Conservation (phyloP, 1,140 invertebrate genomes). For the Formica selysi region DNA sequence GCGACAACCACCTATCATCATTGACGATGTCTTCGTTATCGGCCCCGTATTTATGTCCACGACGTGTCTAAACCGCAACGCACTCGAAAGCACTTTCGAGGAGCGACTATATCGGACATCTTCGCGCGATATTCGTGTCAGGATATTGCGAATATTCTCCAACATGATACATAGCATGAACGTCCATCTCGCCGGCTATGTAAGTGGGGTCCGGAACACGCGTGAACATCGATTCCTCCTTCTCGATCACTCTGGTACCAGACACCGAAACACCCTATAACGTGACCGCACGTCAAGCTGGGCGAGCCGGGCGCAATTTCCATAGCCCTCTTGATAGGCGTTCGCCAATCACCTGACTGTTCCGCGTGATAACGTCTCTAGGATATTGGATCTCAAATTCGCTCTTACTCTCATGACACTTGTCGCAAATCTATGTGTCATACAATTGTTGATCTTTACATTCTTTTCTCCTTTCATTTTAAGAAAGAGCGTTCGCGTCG, state of each 20-base stretch:
- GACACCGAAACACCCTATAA: slow-evolving; percentile 79
- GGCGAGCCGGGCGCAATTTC: slow-evolving; percentile 41
- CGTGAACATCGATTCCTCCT: slow-evolving; percentile 76
- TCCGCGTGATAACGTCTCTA: slow-evolving; percentile 38
- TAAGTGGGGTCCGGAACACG: slow-evolving; percentile 51
- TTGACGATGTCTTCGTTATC: slow-evolving; percentile 27
- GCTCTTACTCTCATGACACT: neutral
- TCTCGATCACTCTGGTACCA: slow-evolving; percentile 73
- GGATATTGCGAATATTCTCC: slow-evolving; percentile 41
- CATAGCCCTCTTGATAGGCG: slow-evolving; percentile 61
- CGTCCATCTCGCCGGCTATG: slow-evolving; percentile 46
- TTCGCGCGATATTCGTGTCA: slow-evolving; percentile 36
- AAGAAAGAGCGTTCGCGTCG: neutral
- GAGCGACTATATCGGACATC: slow-evolving; percentile 13
- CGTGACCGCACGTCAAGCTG: slow-evolving; percentile 72
- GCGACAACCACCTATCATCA: slow-evolving; percentile 14
- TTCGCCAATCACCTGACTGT: slow-evolving; percentile 58
- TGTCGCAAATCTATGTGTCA: neutral
- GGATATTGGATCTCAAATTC: slow-evolving; percentile 27
- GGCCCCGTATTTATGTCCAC: neutral
- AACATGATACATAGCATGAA: slow-evolving; percentile 65
- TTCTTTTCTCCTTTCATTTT: neutral
- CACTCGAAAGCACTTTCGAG: slow-evolving; percentile 20
- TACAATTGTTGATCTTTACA: neutral
- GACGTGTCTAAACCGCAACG: slow-evolving; percentile 7